Percentiles rank a stretch among this genome's conserved stretches.
Evolutionary conservation across 2,113 vertebrate genomes (phyloP).

Genomic region (Hypomesus transpacificus): DNA sequence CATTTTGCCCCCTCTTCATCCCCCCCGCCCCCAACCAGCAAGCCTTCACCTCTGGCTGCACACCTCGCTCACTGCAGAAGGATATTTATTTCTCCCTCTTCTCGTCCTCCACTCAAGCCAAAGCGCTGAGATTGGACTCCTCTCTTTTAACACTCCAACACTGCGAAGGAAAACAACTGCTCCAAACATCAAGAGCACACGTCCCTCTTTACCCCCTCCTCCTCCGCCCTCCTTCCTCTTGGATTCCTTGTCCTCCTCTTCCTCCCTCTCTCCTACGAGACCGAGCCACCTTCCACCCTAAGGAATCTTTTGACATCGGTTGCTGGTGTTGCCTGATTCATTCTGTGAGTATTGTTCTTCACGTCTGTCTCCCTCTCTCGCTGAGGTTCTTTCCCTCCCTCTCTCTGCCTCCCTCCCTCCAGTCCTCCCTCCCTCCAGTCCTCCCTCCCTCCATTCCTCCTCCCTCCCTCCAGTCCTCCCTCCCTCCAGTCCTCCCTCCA

Average conservation of each 20-base stretch:
- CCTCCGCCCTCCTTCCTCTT: constrained; percentile 23
- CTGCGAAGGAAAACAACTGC: not conserved
- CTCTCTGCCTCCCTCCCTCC: not conserved
- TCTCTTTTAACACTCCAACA: not conserved
- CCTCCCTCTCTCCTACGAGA: constrained; percentile 23
- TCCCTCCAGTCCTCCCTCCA: not conserved
- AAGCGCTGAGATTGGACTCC: not conserved
- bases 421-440: constrained; percentile 4
- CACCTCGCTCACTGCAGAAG: constrained; percentile 1
- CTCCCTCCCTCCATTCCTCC: not conserved
- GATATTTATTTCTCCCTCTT: constrained; percentile 23
- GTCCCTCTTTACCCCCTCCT: constrained; percentile 5
- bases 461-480: not conserved
- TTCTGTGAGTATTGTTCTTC: constrained; percentile 62
- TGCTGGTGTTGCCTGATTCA: constrained; percentile 64
- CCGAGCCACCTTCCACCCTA: constrained; percentile 46
- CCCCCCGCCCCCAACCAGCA: not conserved
- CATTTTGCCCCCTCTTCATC: constrained; percentile 6
- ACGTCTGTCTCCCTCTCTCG: not conserved
- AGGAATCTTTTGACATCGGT: constrained; percentile 54
- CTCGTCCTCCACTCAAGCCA: constrained; percentile 2
- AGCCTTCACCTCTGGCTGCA: constrained; percentile 6
- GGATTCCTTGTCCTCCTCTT: constrained; percentile 44
- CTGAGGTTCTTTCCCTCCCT: not conserved
- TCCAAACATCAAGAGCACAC: not conserved